Evolutionary conservation across 1,140 invertebrate species (phyloP).

Genomic region (Batillaria attramentaria): DNA sequence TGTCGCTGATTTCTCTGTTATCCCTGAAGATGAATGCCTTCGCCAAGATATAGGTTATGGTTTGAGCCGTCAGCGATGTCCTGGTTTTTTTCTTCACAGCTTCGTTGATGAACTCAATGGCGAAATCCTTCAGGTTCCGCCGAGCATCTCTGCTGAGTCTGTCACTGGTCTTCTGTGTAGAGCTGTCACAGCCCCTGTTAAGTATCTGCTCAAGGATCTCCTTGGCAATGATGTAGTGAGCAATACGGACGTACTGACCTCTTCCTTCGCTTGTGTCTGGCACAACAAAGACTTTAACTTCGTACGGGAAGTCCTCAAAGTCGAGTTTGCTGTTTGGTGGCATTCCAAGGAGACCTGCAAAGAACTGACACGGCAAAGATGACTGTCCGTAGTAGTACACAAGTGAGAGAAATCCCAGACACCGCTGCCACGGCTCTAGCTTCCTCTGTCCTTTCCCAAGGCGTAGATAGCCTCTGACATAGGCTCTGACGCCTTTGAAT

Average conservation of each 20-base stretch:
- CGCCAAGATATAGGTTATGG: conserved; percentile 35
- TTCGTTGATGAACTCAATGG: conserved; percentile 37
- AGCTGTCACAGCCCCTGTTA: background rate
- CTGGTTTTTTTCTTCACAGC: conserved; percentile 20
- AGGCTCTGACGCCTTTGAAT: conserved; percentile 41
- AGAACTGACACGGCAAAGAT: conserved; percentile 50
- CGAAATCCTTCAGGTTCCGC: conserved; percentile 32
- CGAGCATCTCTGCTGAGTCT: conserved; percentile 34
- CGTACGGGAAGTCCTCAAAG: conserved; percentile 38
- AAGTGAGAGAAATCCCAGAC: conserved; percentile 44
- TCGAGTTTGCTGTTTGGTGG: background rate
- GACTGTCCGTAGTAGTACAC: conserved; percentile 52
- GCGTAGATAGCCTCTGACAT: conserved; percentile 45
- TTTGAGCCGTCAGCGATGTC: conserved; percentile 12
- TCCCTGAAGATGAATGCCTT: conserved; percentile 44
- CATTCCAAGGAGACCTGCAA: conserved; percentile 32
- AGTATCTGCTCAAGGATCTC: conserved; percentile 55
- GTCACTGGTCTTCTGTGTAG: background rate
- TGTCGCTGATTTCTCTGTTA: conserved; percentile 35
- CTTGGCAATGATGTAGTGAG: conserved; percentile 51
- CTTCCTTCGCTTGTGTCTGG: conserved; percentile 36
- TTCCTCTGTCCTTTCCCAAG: background rate
- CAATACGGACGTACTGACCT: conserved; percentile 42
- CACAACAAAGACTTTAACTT: conserved; percentile 43
- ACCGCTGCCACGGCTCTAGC: conserved; percentile 34